Evolutionary conservation across 2,797 vertebrate species (phyloP).

Genomic region (Sebastes trivittatus): DNA sequence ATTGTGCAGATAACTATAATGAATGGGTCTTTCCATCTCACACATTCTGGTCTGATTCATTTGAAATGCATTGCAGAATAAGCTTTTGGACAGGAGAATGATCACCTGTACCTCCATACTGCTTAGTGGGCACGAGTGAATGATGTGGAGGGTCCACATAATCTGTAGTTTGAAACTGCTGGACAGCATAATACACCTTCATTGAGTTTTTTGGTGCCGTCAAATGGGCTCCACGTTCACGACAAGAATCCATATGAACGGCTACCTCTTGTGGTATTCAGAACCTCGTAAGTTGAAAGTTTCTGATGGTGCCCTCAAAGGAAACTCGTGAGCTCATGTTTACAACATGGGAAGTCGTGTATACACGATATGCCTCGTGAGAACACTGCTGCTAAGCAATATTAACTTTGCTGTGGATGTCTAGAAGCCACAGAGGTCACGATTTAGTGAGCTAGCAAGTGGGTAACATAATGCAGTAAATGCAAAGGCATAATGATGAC

Average conservation of each 20-base stretch:
- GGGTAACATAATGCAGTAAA: too few species aligned
- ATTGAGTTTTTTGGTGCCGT: neutral
- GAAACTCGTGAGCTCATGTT: too few species aligned
- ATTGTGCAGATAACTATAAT: slow-evolving; percentile 56
- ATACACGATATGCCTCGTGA: too few species aligned
- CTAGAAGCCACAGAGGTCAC: too few species aligned
- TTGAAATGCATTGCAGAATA: slow-evolving; percentile 58
- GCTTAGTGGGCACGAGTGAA: slow-evolving; percentile 36
- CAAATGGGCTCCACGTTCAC: fast-evolving
- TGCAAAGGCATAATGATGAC: too few species aligned
- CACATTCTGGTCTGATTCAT: slow-evolving; percentile 46
- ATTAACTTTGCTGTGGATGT: fast-evolving
- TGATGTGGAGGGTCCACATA: slow-evolving; percentile 25
- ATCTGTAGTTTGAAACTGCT: slow-evolving; percentile 21
- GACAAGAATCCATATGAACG: too few species aligned
- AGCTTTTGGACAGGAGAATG: slow-evolving; percentile 38
- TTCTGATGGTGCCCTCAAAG: too few species aligned
- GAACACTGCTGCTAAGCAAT: too few species aligned
- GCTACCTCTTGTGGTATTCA: too few species aligned
- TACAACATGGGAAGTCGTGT: too few species aligned
- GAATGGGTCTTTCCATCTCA: slow-evolving; percentile 49
- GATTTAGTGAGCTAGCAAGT: too few species aligned
- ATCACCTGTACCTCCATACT: slow-evolving; percentile 45
- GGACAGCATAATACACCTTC: neutral
- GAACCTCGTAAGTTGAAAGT: too few species aligned